These are phyloP conservation scores for Creontiades dilutus DNA, from an alignment of 2,888 invertebrate genomes.

Conservation along the genomic window DNA sequence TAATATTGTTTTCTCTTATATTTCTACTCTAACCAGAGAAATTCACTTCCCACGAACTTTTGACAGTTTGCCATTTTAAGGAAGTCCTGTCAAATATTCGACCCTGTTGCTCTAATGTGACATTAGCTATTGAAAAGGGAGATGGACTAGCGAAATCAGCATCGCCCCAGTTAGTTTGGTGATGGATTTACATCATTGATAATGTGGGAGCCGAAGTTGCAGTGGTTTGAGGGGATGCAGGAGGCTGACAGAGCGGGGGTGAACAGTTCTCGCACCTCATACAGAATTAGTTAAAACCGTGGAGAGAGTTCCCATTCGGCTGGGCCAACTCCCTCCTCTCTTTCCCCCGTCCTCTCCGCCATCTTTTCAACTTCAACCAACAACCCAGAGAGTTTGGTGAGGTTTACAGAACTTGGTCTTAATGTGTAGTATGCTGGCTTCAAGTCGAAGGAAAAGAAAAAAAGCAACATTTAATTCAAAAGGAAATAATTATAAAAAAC, in stretches of 20 bases:
- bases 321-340: no score
- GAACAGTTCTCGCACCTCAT: conserved; percentile 1
- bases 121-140: background rate
- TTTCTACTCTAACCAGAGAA: no score
- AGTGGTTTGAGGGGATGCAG: background rate
- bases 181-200: conserved; percentile 16
- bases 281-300: conserved; percentile 14
- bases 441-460: background rate
- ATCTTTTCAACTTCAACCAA: background rate
- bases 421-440: background rate
- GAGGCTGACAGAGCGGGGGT: background rate
- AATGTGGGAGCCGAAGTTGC: conserved; percentile 5
- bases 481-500: no score
- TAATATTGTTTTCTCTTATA: no score
- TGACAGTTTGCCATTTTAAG: no score
- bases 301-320: no score
- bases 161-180: background rate
- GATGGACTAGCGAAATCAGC: conserved; percentile 12
- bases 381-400: background rate
- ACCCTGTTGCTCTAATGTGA: background rate
- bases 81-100: no score
- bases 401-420: background rate
- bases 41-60: no score
- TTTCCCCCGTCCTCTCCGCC: no score
- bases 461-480: no score